Evolutionary conservation across 2,888 invertebrate genomes (phyloP), one percentile per base, ranked within the genome.

Genomic region (Orgyia antiqua): DNA sequence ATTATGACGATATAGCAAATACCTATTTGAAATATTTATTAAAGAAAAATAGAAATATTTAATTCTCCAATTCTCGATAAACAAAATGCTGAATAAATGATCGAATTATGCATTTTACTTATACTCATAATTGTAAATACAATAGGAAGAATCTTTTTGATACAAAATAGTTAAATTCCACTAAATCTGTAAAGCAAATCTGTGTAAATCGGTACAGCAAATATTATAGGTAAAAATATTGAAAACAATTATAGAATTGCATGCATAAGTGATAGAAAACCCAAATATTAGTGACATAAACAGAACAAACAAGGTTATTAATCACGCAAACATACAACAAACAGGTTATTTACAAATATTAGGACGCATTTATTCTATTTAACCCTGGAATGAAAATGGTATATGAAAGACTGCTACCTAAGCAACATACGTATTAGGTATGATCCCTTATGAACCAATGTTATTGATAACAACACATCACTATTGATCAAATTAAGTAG

Each of bases 1-100:
- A n/a, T n/a, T n/a, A n/a, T n/a, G n/a, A n/a, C n/a, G n/a, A n/a
- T n/a, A n/a, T n/a, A 41, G 13, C 17, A 51, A 41, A 45, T 41
- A 52, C 58, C 51, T 39, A 56, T 36, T 42, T 40, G 54, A 17
- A 17, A 17, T 17, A 17, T 5, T 5, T 17, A 69, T 73, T 75
- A 74, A 74, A 71, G 55, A 73, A 63, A 66, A 47, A 19, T 53
- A 62, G 26, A 65, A n/a, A n/a, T n/a, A n/a, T n/a, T n/a, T n/a
- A n/a, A n/a, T n/a, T n/a, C n/a, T n/a, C n/a, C n/a, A n/a, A n/a
- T n/a, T n/a, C n/a, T n/a, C n/a, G n/a, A n/a, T n/a, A n/a, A n/a
- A n/a, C n/a, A n/a, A n/a, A n/a, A n/a, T n/a, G n/a, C n/a, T n/a
- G n/a, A n/a, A n/a, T n/a, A n/a, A n/a, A n/a, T n/a, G n/a, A n/a